Base-by-base conservation (phyloP, 2,797 vertebrate species). In the Crax fasciolata region DNA sequence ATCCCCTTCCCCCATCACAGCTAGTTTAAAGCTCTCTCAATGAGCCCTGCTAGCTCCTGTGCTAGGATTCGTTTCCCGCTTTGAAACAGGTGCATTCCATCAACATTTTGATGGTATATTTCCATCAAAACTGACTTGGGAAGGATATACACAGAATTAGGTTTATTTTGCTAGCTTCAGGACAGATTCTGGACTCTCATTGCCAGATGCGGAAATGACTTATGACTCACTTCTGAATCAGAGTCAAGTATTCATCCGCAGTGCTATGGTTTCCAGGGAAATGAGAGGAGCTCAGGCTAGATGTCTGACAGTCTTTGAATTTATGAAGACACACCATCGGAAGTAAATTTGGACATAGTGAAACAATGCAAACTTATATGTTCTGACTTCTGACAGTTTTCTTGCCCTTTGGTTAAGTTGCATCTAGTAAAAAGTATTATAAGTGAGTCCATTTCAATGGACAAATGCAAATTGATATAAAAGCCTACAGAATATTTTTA, bases 181-280 rank as follows among this genome's bases (percentile, higher is more conserved):
- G 58, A 74, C 10, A 84, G 19, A 48, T 81, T 38, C 38, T 86
- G 54, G 48, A 28, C 13, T 84, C 5, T 58, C n/a, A 25, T 14
- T 51, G 46, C 6, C 24, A 52, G 55, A 43, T 61, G 24, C 35
- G 3, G 3, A 92, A 94, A 77, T 49, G 77, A 21, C 49, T 90
- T 84, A 52, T 57, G 73, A 81, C 44, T 93, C 77, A 90, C 54
- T 28, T 92, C 54, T 84, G 51, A n/a, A 13, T 72, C 87, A 93
- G 21, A 81, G 70, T 11, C 77, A 86, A 68, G 19, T 38, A 81
- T 32, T 78, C 10, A 67, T 52, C 48, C 21, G 55, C 38, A 59
- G 17, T n/a, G 10, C 13, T 90, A 54, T 0, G 0, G 43, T 78
- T 93, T 92, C 66, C 71, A 90, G 20, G 41, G 78, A 84, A 90